Evolutionary conservation across 2,113 vertebrate species (phyloP).

Genomic region (Podarcis cretensis): DNA sequence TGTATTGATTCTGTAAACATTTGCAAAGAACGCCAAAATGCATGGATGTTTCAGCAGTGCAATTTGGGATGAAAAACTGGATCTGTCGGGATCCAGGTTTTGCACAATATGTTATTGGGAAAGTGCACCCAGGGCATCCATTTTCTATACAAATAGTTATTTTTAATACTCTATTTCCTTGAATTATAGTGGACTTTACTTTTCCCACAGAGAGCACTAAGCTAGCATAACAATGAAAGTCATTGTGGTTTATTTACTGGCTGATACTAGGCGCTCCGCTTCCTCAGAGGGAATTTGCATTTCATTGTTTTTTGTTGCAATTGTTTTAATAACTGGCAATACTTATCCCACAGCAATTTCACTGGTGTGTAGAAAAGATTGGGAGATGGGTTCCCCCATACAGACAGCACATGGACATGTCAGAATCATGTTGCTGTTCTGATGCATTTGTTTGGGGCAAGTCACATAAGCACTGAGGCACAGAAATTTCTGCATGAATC

Average conservation of each 20-base stretch:
- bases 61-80: not conserved
- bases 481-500: not conserved
- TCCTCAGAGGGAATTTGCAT: not conserved
- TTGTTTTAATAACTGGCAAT: not conserved
- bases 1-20: constrained; percentile 6
- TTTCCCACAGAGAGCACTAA: constrained; percentile 23
- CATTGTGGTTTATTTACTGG: constrained; percentile 9
- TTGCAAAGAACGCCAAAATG: not conserved
- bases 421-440: not conserved
- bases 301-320: not conserved
- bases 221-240: constrained; percentile 20
- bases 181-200: constrained; percentile 24
- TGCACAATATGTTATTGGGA: not conserved
- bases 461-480: not conserved
- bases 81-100: constrained; percentile 19
- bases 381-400: not conserved
- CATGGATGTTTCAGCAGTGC: not conserved
- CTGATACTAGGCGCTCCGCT: constrained; percentile 13
- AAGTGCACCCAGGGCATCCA: not conserved
- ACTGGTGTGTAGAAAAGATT: not conserved
- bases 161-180: constrained; percentile 17
- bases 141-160: constrained; percentile 42
- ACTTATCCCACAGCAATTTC: not conserved
- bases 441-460: not conserved
- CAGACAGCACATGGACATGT: not conserved